A percentile compares a stretch with the other conserved stretches of the same genome.
Conservation (phyloP, 2,797 vertebrate species). For the Poeciliopsis gracilis region DNA sequence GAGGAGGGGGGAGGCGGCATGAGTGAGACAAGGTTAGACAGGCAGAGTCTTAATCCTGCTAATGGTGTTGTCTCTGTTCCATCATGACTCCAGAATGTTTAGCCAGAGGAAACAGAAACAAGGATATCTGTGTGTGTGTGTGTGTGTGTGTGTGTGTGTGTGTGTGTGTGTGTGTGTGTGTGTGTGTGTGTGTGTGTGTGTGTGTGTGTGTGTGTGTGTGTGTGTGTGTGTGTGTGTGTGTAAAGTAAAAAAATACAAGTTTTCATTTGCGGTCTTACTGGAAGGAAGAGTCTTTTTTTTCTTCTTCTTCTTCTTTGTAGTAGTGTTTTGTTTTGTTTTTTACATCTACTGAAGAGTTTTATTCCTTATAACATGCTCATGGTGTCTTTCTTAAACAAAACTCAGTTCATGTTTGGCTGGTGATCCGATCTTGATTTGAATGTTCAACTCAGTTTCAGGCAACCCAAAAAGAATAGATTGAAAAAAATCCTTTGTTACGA, state of each 20-base stretch:
- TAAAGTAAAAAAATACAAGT: background rate
- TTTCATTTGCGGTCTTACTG: background rate
- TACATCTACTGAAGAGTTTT: background rate
- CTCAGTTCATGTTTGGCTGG: background rate
- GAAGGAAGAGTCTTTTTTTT: background rate
- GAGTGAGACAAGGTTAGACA: slow-evolving; percentile 44
- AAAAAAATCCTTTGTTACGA: too few species aligned
- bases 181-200: slow-evolving; percentile 6
- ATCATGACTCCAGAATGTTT: slow-evolving; percentile 36
- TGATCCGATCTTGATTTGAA: background rate
- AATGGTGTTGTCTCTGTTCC: slow-evolving; percentile 47
- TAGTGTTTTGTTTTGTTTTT: too few species aligned
- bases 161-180: background rate
- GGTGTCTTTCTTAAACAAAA: background rate
- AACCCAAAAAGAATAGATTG: too few species aligned
- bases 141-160: slow-evolving; percentile 5
- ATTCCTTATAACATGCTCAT: background rate
- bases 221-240: background rate
- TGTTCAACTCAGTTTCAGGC: background rate
- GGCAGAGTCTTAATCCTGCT: slow-evolving; percentile 57
- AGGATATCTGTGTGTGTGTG: slow-evolving; percentile 3
- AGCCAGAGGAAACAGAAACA: slow-evolving; percentile 25
- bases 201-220: slow-evolving; percentile 4
- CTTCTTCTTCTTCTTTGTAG: too few species aligned
- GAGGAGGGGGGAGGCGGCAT: background rate